Conservation (phyloP, 2,888 invertebrate genomes). For the Calliopum simillimum region DNA sequence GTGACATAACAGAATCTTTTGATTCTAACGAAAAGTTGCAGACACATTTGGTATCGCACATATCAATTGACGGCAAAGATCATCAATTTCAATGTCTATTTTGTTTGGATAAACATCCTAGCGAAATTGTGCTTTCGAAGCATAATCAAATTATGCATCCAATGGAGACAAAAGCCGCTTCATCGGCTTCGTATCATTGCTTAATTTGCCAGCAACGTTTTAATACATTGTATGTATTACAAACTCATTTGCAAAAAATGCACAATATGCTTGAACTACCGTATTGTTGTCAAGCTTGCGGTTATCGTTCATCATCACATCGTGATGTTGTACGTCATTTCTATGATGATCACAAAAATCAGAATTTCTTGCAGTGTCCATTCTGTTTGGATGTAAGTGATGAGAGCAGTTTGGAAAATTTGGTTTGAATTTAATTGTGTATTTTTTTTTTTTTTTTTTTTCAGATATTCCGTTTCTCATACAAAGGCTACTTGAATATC, state of each 20-base stretch:
- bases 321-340: conserved; percentile 85
- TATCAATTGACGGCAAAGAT: conserved; percentile 68
- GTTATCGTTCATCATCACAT: conserved; percentile 85
- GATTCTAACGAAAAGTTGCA: conserved; percentile 79
- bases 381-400: conserved; percentile 80
- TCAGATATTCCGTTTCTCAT: conserved; percentile 66
- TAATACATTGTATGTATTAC: conserved; percentile 75
- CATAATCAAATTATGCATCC: conserved; percentile 79
- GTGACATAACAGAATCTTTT: conserved; percentile 71
- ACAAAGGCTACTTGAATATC: conserved; percentile 69
- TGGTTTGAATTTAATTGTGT: conserved; percentile 47
- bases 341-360: conserved; percentile 76
- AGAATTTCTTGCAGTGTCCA: conserved; percentile 81
- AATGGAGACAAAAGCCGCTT: conserved; percentile 72
- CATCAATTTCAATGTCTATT: conserved; percentile 72
- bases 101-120: conserved; percentile 77
- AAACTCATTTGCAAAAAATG: conserved; percentile 81
- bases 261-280: conserved; percentile 91
- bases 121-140: conserved; percentile 73
- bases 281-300: conserved; percentile 85
- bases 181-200: conserved; percentile 73
- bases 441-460: conserved; percentile 38
- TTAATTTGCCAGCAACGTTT: conserved; percentile 76
- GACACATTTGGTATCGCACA: conserved; percentile 80
- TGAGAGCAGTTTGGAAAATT: conserved; percentile 28